Base-by-base conservation (phyloP, 2,113 vertebrate genomes). In the Halichoeres trimaculatus region DNA sequence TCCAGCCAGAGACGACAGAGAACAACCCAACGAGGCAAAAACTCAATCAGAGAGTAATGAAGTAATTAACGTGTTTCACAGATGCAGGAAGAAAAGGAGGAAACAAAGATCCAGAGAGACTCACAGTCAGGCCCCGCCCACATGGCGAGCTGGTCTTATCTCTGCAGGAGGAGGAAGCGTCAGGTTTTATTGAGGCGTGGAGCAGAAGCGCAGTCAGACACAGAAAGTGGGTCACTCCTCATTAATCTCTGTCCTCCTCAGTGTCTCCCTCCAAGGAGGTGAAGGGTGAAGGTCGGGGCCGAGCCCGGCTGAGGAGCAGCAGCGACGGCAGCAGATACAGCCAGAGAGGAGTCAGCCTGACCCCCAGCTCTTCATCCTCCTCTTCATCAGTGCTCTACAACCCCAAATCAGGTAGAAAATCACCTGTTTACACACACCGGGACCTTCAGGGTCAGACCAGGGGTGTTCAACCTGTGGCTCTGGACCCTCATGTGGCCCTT, bases 391-490 rank as follows among this genome's bases (percentile, higher is more conserved):
- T 95, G 40, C 94, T 96, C 60, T 96, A 90, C 90, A 97, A 95
- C 86, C 97, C 97, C 53, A 97, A 96, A 77, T 98, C 97, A 9
- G 97, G 97, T 97, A 20, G 35, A 4, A 22, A 1, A 1, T 17
- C 43, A 43, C 4, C 38, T 40, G 38, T 13, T 11, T n/a, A n/a
- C n/a, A n/a, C n/a, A n/a, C n/a, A n/a, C n/a, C n/a, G n/a, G n/a
- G n/a, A n/a, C n/a, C n/a, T n/a, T n/a, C n/a, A n/a, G n/a, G n/a
- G n/a, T n/a, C n/a, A n/a, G n/a, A n/a, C n/a, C n/a, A n/a, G n/a
- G n/a, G n/a, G n/a, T n/a, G n/a, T n/a, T n/a, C n/a, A n/a, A n/a
- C n/a, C n/a, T n/a, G n/a, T n/a, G n/a, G n/a, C n/a, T n/a, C n/a
- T n/a, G n/a, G n/a, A n/a, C n/a, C n/a, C n/a, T n/a, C n/a, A n/a